Percentiles rank a stretch among this genome's conserved stretches.
phyloP scores from a whole-genome alignment of 2,888 invertebrate species.

The Lasioglossum oenotherae region DNA sequence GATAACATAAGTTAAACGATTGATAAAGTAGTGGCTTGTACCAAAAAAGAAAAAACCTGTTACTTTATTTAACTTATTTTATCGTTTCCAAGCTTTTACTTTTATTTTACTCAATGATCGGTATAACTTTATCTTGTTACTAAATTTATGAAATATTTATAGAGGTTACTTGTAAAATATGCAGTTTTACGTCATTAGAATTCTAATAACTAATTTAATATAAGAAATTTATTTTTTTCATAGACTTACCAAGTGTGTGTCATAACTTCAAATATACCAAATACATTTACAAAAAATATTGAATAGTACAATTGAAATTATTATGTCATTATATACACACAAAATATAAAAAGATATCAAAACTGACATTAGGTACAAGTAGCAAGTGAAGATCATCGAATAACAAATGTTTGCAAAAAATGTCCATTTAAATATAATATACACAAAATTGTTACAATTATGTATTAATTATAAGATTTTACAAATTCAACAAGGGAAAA shows the following conservation, averaged over 20 bases:
- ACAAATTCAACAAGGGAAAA: constrained; percentile 28
- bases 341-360: constrained; percentile 48
- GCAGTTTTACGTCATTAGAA: background rate
- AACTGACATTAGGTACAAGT: constrained; percentile 28
- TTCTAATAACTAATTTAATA: constrained; percentile 15
- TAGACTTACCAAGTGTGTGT: constrained; percentile 72
- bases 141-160: constrained; percentile 13
- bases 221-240: background rate
- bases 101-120: constrained; percentile 2
- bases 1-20: background rate
- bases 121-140: background rate
- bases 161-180: constrained; percentile 23
- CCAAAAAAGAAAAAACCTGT: constrained; percentile 34
- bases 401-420: background rate
- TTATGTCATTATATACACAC: background rate
- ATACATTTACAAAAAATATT: constrained; percentile 27
- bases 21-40: constrained; percentile 39
- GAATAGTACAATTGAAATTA: constrained; percentile 23
- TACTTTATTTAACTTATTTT: constrained; percentile 13
- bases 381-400: constrained; percentile 39
- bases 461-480: constrained; percentile 9
- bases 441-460: constrained; percentile 10
- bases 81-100: constrained; percentile 7
- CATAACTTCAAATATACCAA: constrained; percentile 63
- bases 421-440: constrained; percentile 65